phyloP scores from a whole-genome alignment of 1,140 invertebrate species.

The Archegozetes longisetosus region DNA sequence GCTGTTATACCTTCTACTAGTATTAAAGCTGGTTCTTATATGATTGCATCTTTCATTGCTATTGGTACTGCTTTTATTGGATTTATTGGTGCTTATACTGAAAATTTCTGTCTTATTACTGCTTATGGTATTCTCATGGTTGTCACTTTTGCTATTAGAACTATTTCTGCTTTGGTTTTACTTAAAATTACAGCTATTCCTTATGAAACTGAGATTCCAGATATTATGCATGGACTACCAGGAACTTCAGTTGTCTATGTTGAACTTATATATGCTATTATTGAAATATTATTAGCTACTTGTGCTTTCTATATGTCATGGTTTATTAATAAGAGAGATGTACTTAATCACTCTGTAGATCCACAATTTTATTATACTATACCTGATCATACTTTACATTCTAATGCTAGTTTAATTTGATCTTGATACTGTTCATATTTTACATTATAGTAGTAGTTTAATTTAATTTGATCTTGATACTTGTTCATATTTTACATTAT shows the following conservation, averaged over 20 bases:
- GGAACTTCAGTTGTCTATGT: background rate
- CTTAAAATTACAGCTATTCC: background rate
- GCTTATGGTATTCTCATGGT: conserved; percentile 9
- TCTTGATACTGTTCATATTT: too few species aligned
- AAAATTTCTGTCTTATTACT: conserved; percentile 8
- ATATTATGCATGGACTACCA: background rate
- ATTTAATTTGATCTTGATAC: too few species aligned
- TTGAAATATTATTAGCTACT: conserved; percentile 3
- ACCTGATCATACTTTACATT: background rate
- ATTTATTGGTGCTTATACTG: conserved; percentile 6
- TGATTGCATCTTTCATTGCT: conserved; percentile 2
- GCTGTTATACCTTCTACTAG: conserved; percentile 1
- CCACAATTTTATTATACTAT: background rate
- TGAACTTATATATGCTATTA: conserved; percentile 6
- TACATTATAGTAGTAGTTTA: too few species aligned
- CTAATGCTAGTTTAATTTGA: background rate
- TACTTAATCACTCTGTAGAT: background rate
- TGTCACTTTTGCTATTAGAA: conserved; percentile 9
- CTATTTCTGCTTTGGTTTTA: conserved; percentile 1
- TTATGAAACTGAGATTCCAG: background rate
- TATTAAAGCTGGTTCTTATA: conserved; percentile 10
- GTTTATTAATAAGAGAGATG: background rate
- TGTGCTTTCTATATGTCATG: conserved; percentile 5
- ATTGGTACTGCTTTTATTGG: conserved; percentile 3
- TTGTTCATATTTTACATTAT: too few species aligned